Base-by-base conservation (phyloP, 2,888 invertebrate species). In the Hirudinaria manillensis region DNA sequence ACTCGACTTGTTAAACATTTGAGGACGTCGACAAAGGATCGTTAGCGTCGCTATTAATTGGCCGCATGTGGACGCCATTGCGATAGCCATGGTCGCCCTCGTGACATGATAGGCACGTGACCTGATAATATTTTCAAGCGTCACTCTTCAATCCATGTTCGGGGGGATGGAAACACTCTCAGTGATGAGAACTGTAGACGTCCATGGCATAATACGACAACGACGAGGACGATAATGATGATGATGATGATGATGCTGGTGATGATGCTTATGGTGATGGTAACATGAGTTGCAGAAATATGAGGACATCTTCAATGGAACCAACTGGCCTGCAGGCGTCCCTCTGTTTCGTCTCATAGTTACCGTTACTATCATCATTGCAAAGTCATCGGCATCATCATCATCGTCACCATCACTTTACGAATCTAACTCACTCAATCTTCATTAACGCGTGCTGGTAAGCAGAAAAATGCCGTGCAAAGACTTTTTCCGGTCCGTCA, bases 401-500 rank as follows among this genome's bases (percentile, higher is more conserved):
- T 34, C 68, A 16, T 36, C 68, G 34, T 68, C 68, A 36, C 32
- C 68, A 68, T 68, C 68, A 68, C 45, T 45, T 45, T 45, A 7
- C 45, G 13, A 61, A 27, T 61, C 61, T 24, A 16, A 13, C 61
- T 27, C 61, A 61, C 61, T 61, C 29, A 61, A 61, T 61, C 61
- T 61, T 61, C 68, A 68, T 68, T 68, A 68, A 68, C 19, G 32
- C 32, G 32, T 36, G 68, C n/a, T 32, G 32, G n/a, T 36, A 32
- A 68, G 68, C 68, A 68, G n/a, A 36, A 68, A 68, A 68, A 68
- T 34, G 32, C 29, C 68, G 68, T 68, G 68, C 32, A 68, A 68
- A 68, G 68, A 68, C 36, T 68, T 68, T 34, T 68, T 68, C 68
- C 68, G 68, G 68, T 68, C 68, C 36, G 68, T 34, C 68, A 68